Percentiles rank a stretch among this genome's conserved stretches.
Evolutionary conservation across 2,113 vertebrate genomes (phyloP).

Genomic region (Pangasianodon hypophthalmus): DNA sequence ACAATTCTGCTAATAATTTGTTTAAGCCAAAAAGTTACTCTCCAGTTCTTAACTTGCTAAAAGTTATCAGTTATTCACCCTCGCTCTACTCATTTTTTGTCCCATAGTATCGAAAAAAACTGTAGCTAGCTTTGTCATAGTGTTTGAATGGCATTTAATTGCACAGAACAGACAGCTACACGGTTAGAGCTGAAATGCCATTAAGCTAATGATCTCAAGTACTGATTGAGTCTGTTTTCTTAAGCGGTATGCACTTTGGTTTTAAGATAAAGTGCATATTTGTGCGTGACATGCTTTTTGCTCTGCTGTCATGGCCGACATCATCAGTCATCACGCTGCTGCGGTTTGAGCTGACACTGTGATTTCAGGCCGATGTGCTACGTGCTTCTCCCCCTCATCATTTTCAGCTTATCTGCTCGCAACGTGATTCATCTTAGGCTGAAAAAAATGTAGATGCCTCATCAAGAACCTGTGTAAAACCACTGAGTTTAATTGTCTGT

Average conservation of each 20-base stretch:
- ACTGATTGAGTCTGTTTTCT: background rate
- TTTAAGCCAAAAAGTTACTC: background rate
- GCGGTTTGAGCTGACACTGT: slow-evolving; percentile 13
- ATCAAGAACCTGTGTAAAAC: background rate
- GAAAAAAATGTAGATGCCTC: background rate
- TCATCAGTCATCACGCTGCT: slow-evolving; percentile 10
- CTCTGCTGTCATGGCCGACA: background rate
- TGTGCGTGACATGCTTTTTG: background rate
- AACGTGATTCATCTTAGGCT: slow-evolving; percentile 14
- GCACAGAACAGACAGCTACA: background rate
- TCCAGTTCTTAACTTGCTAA: background rate
- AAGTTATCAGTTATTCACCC: background rate
- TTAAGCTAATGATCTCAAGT: background rate
- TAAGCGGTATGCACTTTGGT: slow-evolving; percentile 3
- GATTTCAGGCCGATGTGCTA: slow-evolving; percentile 3
- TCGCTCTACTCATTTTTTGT: background rate
- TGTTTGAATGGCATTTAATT: slow-evolving; percentile 1
- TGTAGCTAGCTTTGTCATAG: background rate
- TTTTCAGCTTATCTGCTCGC: slow-evolving; percentile 16
- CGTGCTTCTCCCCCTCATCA: background rate
- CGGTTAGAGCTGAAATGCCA: background rate
- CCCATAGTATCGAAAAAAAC: background rate
- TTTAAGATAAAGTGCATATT: slow-evolving; percentile 29
- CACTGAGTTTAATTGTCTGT: background rate
- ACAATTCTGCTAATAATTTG: background rate